Evolutionary conservation across 2,113 vertebrate species (phyloP).

Genomic region (Calidris pugnax): DNA sequence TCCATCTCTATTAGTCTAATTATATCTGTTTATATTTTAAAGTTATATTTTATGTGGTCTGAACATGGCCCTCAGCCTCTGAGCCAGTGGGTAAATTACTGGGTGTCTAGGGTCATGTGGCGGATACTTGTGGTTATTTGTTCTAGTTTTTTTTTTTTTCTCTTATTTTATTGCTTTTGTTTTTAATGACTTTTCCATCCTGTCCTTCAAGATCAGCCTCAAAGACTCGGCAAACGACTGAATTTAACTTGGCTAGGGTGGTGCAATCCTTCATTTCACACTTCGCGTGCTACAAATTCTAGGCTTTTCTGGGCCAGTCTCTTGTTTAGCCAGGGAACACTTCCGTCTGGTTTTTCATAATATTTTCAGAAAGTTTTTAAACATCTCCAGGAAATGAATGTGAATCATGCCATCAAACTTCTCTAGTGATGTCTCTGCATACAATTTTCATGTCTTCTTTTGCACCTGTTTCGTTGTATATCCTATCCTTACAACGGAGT

Average conservation of each 20-base stretch:
- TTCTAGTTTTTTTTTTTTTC: not conserved
- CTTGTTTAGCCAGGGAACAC: not conserved
- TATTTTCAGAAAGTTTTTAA: not conserved
- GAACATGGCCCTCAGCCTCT: not conserved
- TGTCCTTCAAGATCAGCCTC: not conserved
- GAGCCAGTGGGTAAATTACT: not conserved
- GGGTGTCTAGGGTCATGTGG: not conserved
- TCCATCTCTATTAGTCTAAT: not conserved
- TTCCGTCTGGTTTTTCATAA: not conserved
- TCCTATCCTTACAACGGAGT: not conserved
- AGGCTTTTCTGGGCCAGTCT: not conserved
- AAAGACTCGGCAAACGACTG: not conserved
- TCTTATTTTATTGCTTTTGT: not conserved
- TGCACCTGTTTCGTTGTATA: not conserved
- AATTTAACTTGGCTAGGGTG: not conserved
- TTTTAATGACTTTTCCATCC: not conserved
- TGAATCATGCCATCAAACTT: not conserved
- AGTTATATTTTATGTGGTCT: not conserved
- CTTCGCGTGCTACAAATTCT: not conserved
- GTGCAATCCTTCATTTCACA: not conserved
- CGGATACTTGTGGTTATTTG: not conserved
- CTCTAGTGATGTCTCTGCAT: not conserved
- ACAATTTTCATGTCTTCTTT: not conserved
- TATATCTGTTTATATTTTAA: not conserved
- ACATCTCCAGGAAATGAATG: not conserved